These are phyloP conservation scores for Drosophila varians DNA, from an alignment of 1,140 invertebrate species.

Conservation along the genomic window DNA sequence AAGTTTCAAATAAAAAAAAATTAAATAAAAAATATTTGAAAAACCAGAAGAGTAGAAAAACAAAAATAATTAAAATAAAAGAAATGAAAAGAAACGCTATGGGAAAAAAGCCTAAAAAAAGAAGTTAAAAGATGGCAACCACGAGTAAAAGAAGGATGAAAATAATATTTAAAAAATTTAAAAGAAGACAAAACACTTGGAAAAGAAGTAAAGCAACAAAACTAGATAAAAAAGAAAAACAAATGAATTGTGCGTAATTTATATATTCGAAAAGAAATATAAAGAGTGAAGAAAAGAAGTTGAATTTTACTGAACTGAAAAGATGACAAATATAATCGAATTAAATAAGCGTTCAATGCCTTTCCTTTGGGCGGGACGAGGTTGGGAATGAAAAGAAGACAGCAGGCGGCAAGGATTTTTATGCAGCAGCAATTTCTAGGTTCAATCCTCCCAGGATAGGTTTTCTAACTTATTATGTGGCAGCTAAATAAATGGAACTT, in stretches of 20 bases:
- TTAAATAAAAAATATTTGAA: conserved; percentile 37
- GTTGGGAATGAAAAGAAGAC: conserved; percentile 11
- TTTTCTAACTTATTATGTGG: conserved; percentile 1
- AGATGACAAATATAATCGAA: conserved; percentile 76
- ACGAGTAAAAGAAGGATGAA: conserved; percentile 50
- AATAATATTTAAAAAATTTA: conserved; percentile 46
- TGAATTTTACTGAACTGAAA: conserved; percentile 66
- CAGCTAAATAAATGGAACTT: conserved; percentile 27
- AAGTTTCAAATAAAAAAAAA: conserved; percentile 63
- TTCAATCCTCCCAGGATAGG: not conserved
- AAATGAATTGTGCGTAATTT: conserved; percentile 43
- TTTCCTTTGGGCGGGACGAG: conserved; percentile 76
- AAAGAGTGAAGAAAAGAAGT: conserved; percentile 65
- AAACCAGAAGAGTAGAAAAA: conserved; percentile 35
- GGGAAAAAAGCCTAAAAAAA: conserved; percentile 57
- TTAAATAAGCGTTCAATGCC: conserved; percentile 70
- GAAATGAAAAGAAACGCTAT: conserved; percentile 54
- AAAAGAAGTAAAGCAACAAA: conserved; percentile 62
- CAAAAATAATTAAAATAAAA: conserved; percentile 41
- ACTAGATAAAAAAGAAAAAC: conserved; percentile 46
- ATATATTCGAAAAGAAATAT: conserved; percentile 73
- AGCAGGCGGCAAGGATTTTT: not conserved
- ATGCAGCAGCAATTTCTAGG: not conserved
- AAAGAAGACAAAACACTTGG: conserved; percentile 52
- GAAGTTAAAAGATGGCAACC: conserved; percentile 65